A percentile compares a stretch with the other conserved stretches of the same genome.
Conservation (phyloP, 2,113 vertebrate genomes). For the Dromaius novaehollandiae region DNA sequence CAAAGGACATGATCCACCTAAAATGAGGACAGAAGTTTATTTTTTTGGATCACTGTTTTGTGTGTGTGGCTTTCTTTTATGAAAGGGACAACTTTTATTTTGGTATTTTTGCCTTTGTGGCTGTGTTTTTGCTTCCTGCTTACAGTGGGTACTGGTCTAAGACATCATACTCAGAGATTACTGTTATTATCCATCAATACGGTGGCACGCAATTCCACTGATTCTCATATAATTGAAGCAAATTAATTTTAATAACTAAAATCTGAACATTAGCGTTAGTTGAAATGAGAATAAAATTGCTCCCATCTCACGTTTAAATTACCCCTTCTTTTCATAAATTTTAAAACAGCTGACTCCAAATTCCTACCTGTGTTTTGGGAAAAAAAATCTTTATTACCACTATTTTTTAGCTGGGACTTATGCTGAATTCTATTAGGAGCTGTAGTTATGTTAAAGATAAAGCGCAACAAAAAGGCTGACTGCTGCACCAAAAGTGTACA, state of each 20-base stretch:
- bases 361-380: conserved; percentile 56
- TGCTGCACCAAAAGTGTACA: neutral
- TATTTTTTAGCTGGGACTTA: conserved; percentile 61
- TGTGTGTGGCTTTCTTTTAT: neutral
- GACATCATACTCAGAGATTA: conserved; percentile 48
- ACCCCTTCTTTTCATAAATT: conserved; percentile 70
- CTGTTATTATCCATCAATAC: conserved; percentile 71
- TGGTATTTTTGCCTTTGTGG: neutral
- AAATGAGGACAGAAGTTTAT: neutral
- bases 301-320: conserved; percentile 64
- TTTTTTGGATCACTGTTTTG: neutral
- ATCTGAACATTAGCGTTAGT: conserved; percentile 71
- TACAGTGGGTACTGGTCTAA: conserved; percentile 37
- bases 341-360: conserved; percentile 74
- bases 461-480: conserved; percentile 23
- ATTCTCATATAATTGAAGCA: conserved; percentile 74
- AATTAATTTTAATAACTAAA: conserved; percentile 81
- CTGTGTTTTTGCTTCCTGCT: conserved; percentile 16
- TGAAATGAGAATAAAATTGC: conserved; percentile 76
- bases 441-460: conserved; percentile 19
- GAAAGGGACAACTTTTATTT: neutral
- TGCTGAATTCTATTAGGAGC: conserved; percentile 44
- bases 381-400: conserved; percentile 22
- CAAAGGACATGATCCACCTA: neutral
- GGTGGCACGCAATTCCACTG: conserved; percentile 53